A percentile compares a stretch with the other conserved stretches of the same genome.
phyloP scores from a whole-genome alignment of 2,113 vertebrate species.

The Panthera tigris region DNA sequence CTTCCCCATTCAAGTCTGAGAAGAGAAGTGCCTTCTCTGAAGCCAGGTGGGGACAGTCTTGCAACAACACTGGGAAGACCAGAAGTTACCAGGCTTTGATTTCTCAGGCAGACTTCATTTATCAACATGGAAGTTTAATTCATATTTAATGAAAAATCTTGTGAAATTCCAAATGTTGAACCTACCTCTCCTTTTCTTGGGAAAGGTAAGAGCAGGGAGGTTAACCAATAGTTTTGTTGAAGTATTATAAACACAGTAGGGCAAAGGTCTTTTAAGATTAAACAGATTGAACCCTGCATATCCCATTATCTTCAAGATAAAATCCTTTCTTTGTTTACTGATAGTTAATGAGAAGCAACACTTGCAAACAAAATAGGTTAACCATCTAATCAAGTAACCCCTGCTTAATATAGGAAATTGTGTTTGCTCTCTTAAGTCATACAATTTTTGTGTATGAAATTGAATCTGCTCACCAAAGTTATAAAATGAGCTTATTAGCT shows the following conservation, averaged over 20 bases:
- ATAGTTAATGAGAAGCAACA: not conserved
- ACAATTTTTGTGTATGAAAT: slow-evolving; percentile 28
- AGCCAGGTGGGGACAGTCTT: not conserved
- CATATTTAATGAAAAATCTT: not conserved
- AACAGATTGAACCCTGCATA: not conserved
- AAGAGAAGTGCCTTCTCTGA: not conserved
- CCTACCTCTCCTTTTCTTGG: not conserved
- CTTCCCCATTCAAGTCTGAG: not conserved
- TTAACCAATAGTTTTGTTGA: not conserved
- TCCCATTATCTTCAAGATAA: not conserved
- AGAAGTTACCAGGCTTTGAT: not conserved
- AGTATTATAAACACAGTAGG: not conserved
- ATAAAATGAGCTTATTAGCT: not conserved
- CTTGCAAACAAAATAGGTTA: not conserved
- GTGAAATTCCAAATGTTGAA: not conserved
- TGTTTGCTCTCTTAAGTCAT: not conserved
- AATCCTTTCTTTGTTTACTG: not conserved
- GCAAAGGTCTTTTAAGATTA: slow-evolving; percentile 20
- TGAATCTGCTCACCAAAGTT: not conserved
- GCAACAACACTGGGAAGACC: not conserved
- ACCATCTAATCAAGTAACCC: not conserved
- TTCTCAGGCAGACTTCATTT: not conserved
- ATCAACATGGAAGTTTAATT: not conserved
- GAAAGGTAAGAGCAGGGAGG: not conserved
- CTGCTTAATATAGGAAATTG: not conserved